Conservation (phyloP, 1,140 invertebrate species). For the Tachypleus tridentatus region DNA sequence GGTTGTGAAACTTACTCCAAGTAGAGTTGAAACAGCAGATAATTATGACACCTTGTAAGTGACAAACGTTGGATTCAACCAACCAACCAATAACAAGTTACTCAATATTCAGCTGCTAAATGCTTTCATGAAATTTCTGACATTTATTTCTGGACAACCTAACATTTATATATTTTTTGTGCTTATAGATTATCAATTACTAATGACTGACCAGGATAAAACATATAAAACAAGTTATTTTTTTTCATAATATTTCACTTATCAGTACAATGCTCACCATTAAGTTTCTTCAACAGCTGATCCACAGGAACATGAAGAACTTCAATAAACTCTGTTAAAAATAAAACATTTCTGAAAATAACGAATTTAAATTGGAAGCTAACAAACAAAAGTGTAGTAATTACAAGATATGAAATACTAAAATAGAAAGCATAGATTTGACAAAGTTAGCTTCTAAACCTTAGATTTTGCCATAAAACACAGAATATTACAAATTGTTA, state of each 20-base stretch:
- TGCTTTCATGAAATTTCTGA: no score
- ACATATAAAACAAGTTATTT: neutral
- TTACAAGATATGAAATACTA: no score
- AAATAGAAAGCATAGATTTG: no score
- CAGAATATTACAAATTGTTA: conserved; percentile 12
- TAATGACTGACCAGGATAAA: neutral
- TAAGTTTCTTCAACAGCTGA: conserved; percentile 31
- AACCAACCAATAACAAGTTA: no score
- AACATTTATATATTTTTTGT: neutral
- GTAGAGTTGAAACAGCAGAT: no score
- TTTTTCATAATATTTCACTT: no score
- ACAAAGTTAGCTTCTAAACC: neutral
- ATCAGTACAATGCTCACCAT: conserved; percentile 23
- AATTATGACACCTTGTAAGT: no score
- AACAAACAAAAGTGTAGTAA: neutral
- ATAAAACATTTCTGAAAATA: neutral
- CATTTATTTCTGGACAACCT: neutral
- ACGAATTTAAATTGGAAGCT: no score
- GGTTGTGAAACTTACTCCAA: no score
- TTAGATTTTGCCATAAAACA: neutral
- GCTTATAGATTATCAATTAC: neutral
- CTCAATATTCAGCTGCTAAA: no score
- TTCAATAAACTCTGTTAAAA: conserved; percentile 25
- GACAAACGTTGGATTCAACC: no score
- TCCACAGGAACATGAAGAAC: conserved; percentile 30